Percentiles rank a stretch among this genome's conserved stretches.
phyloP scores from a whole-genome alignment of 2,113 vertebrate species.

The Bolborhynchus lineola region DNA sequence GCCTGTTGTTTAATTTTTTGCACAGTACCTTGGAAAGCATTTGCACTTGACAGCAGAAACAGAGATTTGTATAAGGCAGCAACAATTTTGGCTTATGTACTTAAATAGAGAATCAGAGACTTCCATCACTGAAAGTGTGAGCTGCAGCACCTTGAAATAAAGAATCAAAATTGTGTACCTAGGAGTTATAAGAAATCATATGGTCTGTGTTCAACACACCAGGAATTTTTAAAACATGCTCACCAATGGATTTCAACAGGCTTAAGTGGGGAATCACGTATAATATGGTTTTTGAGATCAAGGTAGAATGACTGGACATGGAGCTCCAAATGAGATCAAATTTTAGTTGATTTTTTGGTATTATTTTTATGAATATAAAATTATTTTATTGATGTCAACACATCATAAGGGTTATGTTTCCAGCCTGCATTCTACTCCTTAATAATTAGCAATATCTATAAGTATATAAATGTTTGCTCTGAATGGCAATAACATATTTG shows the following conservation, averaged over 20 bases:
- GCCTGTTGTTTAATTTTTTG: background rate
- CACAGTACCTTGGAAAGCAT: background rate
- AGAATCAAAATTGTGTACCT: background rate
- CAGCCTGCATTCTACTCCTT: background rate
- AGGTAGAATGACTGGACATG: background rate
- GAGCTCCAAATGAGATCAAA: background rate
- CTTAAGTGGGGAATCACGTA: background rate
- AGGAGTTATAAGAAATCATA: background rate
- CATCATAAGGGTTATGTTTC: background rate
- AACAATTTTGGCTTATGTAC: background rate
- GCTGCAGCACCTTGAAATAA: background rate
- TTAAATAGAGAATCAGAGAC: background rate
- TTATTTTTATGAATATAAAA: background rate
- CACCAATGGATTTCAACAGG: background rate
- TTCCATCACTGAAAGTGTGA: background rate
- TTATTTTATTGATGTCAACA: background rate
- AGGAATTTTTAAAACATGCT: background rate
- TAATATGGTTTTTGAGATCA: background rate
- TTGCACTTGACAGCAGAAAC: background rate
- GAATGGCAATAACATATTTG: background rate
- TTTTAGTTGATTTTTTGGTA: background rate
- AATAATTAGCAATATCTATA: background rate
- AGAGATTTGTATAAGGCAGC: background rate
- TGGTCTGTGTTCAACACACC: background rate
- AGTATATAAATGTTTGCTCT: background rate